Base-by-base conservation (phyloP, 2,113 vertebrate genomes). In the Oreocharis arfaki region DNA sequence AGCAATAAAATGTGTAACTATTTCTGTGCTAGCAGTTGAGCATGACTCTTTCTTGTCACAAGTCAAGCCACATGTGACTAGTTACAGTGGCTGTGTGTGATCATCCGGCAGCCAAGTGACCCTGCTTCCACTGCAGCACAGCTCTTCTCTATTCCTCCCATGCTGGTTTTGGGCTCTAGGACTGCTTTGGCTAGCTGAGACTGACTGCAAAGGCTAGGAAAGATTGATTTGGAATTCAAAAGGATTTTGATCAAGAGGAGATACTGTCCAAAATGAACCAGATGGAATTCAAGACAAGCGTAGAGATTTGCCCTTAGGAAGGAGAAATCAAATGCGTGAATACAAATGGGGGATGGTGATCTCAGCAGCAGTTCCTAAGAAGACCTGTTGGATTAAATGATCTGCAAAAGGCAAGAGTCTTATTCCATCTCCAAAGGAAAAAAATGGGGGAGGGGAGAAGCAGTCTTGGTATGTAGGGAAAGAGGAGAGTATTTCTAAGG, bases 201-300 rank as follows among this genome's bases (percentile, higher is more conserved):
- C 55, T 74, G 71, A 47, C 63, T 86, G 55, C 46, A 57, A 77
- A 53, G 50, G 3, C 33, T 69, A 50, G 37, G 46, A 42, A 88
- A 73, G 32, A 77, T 35, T 60, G 32, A 55, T 79, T 65, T 61
- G 55, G 32, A 79, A 84, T 87, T 92, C 53, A 46, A 88, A 91
- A 70, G 60, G 59, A 42, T 94, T 95, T 93, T 93, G 79, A 94
- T 85, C 75, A 76, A 76, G 76, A 77, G 53, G 57, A 84, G 20
- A 70, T 73, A 63, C 35, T 9, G 16, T 67, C 60, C 70, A 77
- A 92, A 95, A 84, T 55, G 30, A 77, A 86, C 22, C 55, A 88
- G 79, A 81, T 81, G 59, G 68, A 90, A 87, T 77, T 89, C 35
- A 77, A 90, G 63, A 86, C 53, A 84, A 95, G 52, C 27, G 15